Evolutionary conservation across 2,888 invertebrate species (phyloP), one percentile per base, ranked within the genome.

Genomic region (Dioctria rufipes): DNA sequence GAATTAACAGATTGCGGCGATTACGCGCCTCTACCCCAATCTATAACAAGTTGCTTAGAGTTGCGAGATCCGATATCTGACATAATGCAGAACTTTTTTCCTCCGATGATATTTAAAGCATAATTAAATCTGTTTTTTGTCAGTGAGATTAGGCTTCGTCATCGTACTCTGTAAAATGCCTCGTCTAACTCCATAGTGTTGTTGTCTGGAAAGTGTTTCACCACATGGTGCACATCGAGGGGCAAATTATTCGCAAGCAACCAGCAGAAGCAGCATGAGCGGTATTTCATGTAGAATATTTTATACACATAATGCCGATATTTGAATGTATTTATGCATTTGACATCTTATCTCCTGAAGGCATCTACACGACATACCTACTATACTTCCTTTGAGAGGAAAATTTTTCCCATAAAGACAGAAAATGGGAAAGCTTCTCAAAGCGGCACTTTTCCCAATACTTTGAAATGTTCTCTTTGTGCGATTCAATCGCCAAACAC

Each of bases 201-300:
- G 61, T 71, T 66, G 79, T 66, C 78, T 81, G 81, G 71, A 78
- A 73, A 81, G 71, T 81, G 79, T 81, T 81, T 75, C 81, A 11
- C 81, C 79, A 75, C 79, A 81, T 81, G 81, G 81, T 73, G 81
- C 79, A 81, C 65, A 81, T 54, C 60, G 79, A 40, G 51, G 54
- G 25, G 73, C 54, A 81, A 79, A 79, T 79, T 54, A 79, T 81
- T 79, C 25, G 73, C 81, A 79, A 81, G 61, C 71, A 63, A 61
- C n/a, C 5, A 9, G 8, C 9, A 9, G 25, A 25, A 25, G 43
- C 51, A 13, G 43, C 46, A 61, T 60, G 60, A 6, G 25, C n/a
- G 54, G 6, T 6, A 13, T 46, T 46, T 46, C 46, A 5, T 42
- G 61, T 37, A 8, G 46, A 6, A n/a, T 2, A 25, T 25, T 25